Base-by-base conservation (phyloP, 2,797 vertebrate genomes). In the Gymnoscopelus microlampas region DNA sequence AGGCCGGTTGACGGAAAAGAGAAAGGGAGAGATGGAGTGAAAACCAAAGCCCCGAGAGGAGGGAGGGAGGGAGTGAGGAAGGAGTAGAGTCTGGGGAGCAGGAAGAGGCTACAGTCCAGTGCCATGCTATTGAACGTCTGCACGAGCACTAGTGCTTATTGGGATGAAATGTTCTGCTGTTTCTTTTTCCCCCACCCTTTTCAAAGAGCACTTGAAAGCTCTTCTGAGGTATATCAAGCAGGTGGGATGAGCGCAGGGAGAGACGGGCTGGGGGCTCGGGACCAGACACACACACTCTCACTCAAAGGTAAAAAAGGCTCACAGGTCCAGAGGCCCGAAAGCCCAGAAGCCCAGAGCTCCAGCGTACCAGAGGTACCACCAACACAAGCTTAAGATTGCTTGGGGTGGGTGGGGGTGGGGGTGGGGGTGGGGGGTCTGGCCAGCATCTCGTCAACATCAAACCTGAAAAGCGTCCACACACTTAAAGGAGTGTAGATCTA, bases 191-290 rank as follows among this genome's bases (percentile, higher is more conserved):
- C 13, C 14, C 4, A 35, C 32, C 73, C 81, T 55, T 95, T 95
- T 95, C 93, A 95, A 95, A 96, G 93, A 95, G 92, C 92, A 93
- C 95, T 96, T 96, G 94, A 96, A 96, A 96, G 95, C 91, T 89
- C 92, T 94, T 96, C 89, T 85, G 92, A 94, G 93, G 91, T 92
- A 94, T 93, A 87, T 44, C 39, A 91, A 93, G 93, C 80, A 95
- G 94, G 94, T 95, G 94, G 92, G 84, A 92, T 90, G 93, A 90
- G 90, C 77, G 79, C 64, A 81, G 63, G 53, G 77, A 78, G 76
- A 69, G 50, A 39, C 7, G 9, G 71, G 78, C 72, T 76, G 78
- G 73, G 32, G 73, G 77, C 75, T 19, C 12, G 60, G 44, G 26
- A 62, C 58, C 63, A 73, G 81, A 78, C n/a, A n/a, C n/a, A n/a